Evolutionary conservation across 92 coral and sea anemone genomes (phyloP), one percentile per base, ranked within the genome.

Genomic region (Umimayanthus chanpuru): DNA sequence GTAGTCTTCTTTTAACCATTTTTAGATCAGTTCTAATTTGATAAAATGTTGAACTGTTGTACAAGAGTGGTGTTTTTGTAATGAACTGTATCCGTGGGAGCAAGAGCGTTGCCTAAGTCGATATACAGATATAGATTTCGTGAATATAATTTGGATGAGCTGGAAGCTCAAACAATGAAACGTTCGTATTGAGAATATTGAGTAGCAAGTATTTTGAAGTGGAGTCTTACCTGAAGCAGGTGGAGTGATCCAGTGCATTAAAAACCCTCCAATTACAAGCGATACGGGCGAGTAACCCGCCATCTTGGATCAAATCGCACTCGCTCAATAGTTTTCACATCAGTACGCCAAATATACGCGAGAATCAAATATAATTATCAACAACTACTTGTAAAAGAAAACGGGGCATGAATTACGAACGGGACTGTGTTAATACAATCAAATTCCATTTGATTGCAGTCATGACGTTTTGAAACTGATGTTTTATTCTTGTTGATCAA

Each of bases 141-240:
- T 11, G 2, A 12, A 53, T 32, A 32, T 32, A 53, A 3, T 3
- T 61, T 61, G 8, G 26, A 11, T 16, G 15, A 21, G 67, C 5
- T 61, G 67, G 7, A 61, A 61, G 68, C 26, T 61, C 68, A 61
- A 61, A 61, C 15, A 2, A 14, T 56, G 65, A 56, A 56, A 20
- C 65, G 23, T 20, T 14, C 65, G 65, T 53, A 15, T 56, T 44
- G 9, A 5, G 9, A 9, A 5, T 44, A 44, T 5, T 56, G 23
- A 56, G 68, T 61, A 23, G 21, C 1, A 61, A 61, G 68, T 61
- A 18, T 3, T 61, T 23, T 23, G 20, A 29, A 72, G 76, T 29
- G 40, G 18, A 8, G 68, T 21, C 84, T 53, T 80, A 80, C 84
- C 84, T 80, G 44, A 80, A 14, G 84, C 6, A 11, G 44, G 47